Evolutionary conservation across 92 coral and sea anemone genomes (phyloP), one percentile per base, ranked within the genome.

Genomic region (Pocillopora meandrina): DNA sequence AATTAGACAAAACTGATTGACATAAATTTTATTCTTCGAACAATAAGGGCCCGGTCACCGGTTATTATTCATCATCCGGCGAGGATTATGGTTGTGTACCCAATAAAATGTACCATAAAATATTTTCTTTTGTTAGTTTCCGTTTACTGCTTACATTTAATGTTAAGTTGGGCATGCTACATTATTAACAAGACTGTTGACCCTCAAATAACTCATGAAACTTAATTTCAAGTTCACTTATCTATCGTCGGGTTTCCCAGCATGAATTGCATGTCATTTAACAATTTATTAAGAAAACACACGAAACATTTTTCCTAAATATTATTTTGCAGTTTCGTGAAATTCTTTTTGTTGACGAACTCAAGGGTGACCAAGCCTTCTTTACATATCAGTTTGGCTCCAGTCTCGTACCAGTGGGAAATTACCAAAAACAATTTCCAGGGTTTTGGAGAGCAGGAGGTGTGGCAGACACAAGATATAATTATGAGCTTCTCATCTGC

Each of bases 401-500:
- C 34, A 20, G 79, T 31, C 60, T 88, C 26, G 69, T 60, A 16
- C 72, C 79, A n/a, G n/a, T 64, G 11, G 85, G 61, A 4, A 88
- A 56, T 61, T 88, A 83, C 55, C 63, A 79, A 9, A 10, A 75
- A 59, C 13, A 5, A 56, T 26, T 70, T 18, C 75, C 71, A 47
- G 91, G 75, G 21, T 57, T 88, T 81, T 88, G 81, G 71, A 66
- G 31, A 16, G 88, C 79, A 21, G 84, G 75, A 42, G 91, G 91
- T 26, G 65, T 84, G 49, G 91, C 91, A 23, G 49, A 64, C 14
- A 7, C 84, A 19, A 31, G 36, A 4, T 76, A 76, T 56, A 23
- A 69, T 5, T 83, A 83, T 72, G 88, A 88, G 75, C 76, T 88
- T 18, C 71, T 88, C 75, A 62, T 88, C 58, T 88, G 91, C 56